These are phyloP conservation scores for Falco novaeseelandiae DNA, from an alignment of 2,797 vertebrate genomes.

Conservation along the genomic window DNA sequence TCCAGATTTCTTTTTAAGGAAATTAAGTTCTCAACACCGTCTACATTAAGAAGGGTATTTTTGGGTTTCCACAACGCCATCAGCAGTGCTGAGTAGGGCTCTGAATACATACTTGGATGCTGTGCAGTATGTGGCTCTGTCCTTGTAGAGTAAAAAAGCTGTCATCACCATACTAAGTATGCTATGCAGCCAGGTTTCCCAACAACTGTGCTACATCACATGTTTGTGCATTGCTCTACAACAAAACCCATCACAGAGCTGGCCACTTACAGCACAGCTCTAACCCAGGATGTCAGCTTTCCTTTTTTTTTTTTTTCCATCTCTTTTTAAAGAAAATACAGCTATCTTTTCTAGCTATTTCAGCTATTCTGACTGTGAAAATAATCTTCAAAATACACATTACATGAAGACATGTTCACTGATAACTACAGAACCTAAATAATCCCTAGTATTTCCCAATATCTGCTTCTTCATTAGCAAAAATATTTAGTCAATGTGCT, in stretches of 20 bases:
- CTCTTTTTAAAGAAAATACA: background rate
- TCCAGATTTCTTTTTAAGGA: constrained; percentile 35
- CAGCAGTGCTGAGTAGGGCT: background rate
- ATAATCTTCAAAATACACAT: background rate
- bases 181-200: background rate
- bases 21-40: constrained; percentile 2
- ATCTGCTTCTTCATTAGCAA: background rate
- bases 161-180: background rate
- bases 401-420: background rate
- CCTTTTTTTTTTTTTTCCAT: background rate
- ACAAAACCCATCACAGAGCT: background rate
- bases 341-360: background rate
- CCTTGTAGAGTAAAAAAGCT: background rate
- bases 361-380: background rate
- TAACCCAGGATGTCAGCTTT: background rate
- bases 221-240: background rate
- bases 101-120: background rate
- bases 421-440: background rate
- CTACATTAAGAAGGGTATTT: background rate
- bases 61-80: background rate
- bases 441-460: background rate
- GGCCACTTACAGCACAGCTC: background rate
- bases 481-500: background rate
- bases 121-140: background rate
- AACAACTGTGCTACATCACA: background rate